Base-by-base conservation (phyloP, 1,140 invertebrate genomes). In the Muscidifurax raptorellus region DNA sequence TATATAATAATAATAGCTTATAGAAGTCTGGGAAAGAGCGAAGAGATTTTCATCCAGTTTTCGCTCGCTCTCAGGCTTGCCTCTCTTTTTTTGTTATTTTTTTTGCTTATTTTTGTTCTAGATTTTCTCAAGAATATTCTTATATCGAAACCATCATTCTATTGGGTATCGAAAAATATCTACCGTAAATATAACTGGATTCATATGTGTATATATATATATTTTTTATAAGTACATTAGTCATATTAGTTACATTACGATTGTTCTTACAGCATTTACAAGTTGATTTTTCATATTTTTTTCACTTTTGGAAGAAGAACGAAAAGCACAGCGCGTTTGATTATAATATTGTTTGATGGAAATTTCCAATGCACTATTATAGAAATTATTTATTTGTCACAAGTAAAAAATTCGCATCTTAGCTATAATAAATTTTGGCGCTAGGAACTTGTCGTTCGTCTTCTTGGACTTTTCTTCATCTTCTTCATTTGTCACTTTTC, bases 261-360 rank as follows among this genome's bases (percentile, higher is more conserved):
- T 85, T 85, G 83, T 85, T 85, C 83, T 81, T 77, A 85, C 72
- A 81, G 83, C 83, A 81, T 81, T 75, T 85, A 85, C 47, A 85
- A 77, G 52, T 69, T 74, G 13, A 75, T 22, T 67, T 80, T 69
- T 40, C 6, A 75, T 22, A 32, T 52, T 69, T 40, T 1, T 40
- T 78, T 59, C 1, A 15, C 32, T n/a, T 27, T 67, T 28, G 10
- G 40, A 81, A 85, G 78, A 85, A 77, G 78, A 76, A 81, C 79
- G 64, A 76, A 59, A 77, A 85, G 72, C 28, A 28, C 15, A 27
- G 71, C 32, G 52, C 47, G 12, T 18, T n/a, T 27, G 5, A 59
- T 59, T 59, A n/a, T 59, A 52, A 52, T 71, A 27, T 52, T 59
- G 66, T 78, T 59, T 32, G 2, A 71, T 52, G 40, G 3, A 13